These are phyloP conservation scores for Oncorhynchus gorbuscha DNA, from an alignment of 2,113 vertebrate species.

Conservation along the genomic window DNA sequence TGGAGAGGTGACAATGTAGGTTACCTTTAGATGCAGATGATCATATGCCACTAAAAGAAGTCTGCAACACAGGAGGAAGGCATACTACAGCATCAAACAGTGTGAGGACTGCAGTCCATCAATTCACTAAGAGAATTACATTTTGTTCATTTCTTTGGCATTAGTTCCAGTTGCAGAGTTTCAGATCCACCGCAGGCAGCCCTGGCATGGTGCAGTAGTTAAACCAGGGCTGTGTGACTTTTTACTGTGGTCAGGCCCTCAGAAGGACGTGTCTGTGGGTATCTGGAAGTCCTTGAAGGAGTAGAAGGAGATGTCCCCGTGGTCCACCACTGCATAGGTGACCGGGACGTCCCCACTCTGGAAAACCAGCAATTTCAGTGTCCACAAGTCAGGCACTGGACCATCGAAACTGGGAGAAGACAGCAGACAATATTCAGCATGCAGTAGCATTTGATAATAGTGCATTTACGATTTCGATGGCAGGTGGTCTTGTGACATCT, in stretches of 20 bases:
- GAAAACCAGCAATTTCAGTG: slow-evolving; percentile 79
- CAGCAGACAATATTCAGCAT: background rate
- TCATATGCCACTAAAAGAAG: no score
- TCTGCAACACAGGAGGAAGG: no score
- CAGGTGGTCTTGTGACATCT: no score
- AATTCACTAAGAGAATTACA: background rate
- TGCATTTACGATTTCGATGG: background rate
- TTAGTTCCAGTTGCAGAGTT: background rate
- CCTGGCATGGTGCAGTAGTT: background rate
- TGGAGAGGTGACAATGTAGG: background rate
- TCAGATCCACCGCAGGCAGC: background rate
- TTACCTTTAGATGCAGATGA: no score
- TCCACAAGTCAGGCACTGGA: slow-evolving; percentile 81
- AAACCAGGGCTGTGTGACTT: background rate
- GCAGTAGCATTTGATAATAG: background rate
- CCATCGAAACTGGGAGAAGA: slow-evolving; percentile 79
- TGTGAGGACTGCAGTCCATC: no score
- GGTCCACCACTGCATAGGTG: slow-evolving; percentile 87
- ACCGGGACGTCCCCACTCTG: slow-evolving; percentile 84
- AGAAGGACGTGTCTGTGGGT: slow-evolving; percentile 77
- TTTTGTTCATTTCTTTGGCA: background rate
- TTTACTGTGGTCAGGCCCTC: slow-evolving; percentile 35
- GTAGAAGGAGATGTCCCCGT: slow-evolving; percentile 93
- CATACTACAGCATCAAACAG: no score
- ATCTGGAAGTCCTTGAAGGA: slow-evolving; percentile 90